Evolutionary conservation across 2,888 invertebrate genomes (phyloP).

Genomic region (Epistrophella euchroma): DNA sequence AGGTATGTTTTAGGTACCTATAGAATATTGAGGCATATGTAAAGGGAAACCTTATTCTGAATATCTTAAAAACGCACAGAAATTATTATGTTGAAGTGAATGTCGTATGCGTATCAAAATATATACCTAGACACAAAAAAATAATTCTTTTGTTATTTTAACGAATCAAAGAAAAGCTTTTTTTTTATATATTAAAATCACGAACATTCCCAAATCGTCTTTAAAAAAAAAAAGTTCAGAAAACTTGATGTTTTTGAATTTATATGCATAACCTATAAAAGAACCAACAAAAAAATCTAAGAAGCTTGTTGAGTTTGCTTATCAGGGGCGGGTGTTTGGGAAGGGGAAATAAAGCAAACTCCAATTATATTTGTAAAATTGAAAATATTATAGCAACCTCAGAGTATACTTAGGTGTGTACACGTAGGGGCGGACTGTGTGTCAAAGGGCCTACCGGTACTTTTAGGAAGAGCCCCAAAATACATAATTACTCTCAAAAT

Average conservation of each 20-base stretch:
- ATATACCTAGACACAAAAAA: not conserved
- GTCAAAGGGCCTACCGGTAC: too few species aligned
- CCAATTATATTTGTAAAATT: not conserved
- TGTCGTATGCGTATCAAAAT: constrained; percentile 1
- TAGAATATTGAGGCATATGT: too few species aligned
- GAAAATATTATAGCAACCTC: too few species aligned
- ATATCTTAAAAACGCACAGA: not conserved
- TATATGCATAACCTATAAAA: constrained; percentile 14
- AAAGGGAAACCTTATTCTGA: not conserved
- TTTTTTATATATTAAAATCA: constrained; percentile 5
- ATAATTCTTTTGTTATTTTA: constrained; percentile 21
- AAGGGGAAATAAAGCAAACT: not conserved
- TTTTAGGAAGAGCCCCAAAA: too few species aligned
- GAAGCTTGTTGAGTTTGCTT: not conserved
- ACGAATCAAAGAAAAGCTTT: constrained; percentile 1
- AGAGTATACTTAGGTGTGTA: too few species aligned
- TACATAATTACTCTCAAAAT: too few species aligned
- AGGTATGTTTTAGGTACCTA: too few species aligned
- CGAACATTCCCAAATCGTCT: constrained; percentile 14
- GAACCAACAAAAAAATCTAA: not conserved
- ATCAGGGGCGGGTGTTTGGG: not conserved
- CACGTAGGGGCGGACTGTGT: too few species aligned
- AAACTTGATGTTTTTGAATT: constrained; percentile 1
- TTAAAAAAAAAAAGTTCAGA: not conserved
- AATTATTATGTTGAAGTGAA: not conserved